These are phyloP conservation scores for Eurosta solidaginis DNA, from an alignment of 1,140 invertebrate genomes.

Conservation along the genomic window DNA sequence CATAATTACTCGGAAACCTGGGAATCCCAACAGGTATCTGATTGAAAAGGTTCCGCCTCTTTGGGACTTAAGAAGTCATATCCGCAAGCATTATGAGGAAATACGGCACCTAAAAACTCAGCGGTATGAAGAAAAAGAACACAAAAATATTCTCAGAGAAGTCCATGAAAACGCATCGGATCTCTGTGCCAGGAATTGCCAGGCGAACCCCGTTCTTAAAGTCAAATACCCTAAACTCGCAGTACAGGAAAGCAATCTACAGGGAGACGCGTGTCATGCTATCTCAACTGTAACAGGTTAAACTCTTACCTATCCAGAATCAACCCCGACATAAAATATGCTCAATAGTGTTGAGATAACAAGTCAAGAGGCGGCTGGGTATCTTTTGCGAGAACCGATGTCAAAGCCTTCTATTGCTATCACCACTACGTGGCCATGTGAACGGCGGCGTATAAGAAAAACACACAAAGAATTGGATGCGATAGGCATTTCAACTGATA, in stretches of 20 bases:
- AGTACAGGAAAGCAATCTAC: no score
- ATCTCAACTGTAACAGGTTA: constrained; percentile 56
- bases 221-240: no score
- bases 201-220: no score
- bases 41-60: no score
- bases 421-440: neutral
- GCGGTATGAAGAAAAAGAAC: no score
- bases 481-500: neutral
- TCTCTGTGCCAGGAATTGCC: no score
- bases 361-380: constrained; percentile 51
- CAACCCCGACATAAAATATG: constrained; percentile 36
- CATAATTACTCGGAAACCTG: neutral
- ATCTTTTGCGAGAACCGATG: constrained; percentile 47
- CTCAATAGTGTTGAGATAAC: constrained; percentile 42
- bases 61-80: neutral
- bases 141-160: no score
- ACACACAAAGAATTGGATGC: neutral
- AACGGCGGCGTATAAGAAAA: neutral
- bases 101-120: no score
- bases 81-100: constrained; percentile 41
- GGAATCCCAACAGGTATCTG: neutral
- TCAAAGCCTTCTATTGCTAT: constrained; percentile 27
- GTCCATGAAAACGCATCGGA: no score
- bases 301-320: constrained; percentile 45
- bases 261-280: constrained; percentile 38